Evolutionary conservation across 2,888 invertebrate species (phyloP).

Genomic region (Helleia helle): DNA sequence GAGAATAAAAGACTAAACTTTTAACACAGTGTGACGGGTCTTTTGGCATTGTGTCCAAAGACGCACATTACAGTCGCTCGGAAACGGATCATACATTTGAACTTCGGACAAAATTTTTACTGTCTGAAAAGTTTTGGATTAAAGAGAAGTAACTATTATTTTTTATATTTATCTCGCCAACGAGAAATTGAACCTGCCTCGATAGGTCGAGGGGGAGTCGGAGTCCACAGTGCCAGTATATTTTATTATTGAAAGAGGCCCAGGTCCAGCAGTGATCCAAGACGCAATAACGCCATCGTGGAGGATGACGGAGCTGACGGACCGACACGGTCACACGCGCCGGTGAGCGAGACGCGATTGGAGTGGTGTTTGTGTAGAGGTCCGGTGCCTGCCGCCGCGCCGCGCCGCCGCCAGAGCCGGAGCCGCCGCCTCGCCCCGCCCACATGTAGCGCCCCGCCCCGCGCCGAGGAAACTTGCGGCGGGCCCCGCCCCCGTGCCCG

Average conservation of each 20-base stretch:
- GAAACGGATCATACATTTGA: neutral
- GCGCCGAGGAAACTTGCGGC: neutral
- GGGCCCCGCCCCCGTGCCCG: constrained; percentile 12
- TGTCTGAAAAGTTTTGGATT: constrained; percentile 4
- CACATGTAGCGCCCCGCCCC: constrained; percentile 6
- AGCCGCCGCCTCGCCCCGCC: constrained; percentile 12
- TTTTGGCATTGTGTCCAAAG: neutral
- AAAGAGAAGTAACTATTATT: constrained; percentile 6
- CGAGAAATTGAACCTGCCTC: too few relatives aligned
- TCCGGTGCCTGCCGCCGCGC: constrained; percentile 6
- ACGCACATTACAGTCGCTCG: neutral
- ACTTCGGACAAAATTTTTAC: neutral
- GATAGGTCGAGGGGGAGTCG: too few relatives aligned
- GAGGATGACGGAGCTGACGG: neutral
- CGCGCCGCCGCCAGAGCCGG: constrained; percentile 4
- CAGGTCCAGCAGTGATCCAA: neutral
- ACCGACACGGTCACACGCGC: neutral
- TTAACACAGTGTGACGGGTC: neutral
- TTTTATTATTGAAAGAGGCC: neutral
- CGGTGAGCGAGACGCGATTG: neutral
- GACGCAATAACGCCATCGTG: neutral
- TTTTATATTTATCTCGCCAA: constrained; percentile 1
- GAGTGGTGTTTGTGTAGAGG: constrained; percentile 8
- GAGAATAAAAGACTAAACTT: neutral
- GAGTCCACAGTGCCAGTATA: neutral